Conservation (phyloP, 2,888 invertebrate species). For the Trachelus stipa region DNA sequence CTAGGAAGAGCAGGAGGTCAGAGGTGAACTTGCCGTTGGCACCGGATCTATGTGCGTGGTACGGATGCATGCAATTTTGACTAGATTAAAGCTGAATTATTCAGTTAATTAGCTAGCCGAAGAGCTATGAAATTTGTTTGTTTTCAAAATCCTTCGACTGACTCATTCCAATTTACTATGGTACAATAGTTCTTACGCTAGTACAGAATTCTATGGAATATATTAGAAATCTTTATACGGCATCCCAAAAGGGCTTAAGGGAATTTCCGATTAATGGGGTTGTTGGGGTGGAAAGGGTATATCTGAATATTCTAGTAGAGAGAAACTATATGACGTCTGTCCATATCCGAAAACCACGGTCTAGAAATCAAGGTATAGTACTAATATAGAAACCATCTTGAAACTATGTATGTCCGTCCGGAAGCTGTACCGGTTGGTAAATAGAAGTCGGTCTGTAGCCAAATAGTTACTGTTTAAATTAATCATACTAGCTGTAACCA, state of each 20-base stretch:
- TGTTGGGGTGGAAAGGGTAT: slow-evolving; percentile 29
- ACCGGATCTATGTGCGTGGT: slow-evolving; percentile 32
- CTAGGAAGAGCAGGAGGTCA: background rate
- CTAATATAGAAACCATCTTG: slow-evolving; percentile 54
- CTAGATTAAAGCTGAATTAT: slow-evolving; percentile 64
- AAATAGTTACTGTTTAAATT: background rate
- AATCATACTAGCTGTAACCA: background rate
- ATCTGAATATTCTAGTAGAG: slow-evolving; percentile 59
- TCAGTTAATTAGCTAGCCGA: slow-evolving; percentile 61
- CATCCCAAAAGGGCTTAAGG: background rate
- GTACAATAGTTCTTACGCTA: background rate
- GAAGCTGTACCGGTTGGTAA: slow-evolving; percentile 11
- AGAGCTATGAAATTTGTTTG: background rate
- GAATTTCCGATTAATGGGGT: background rate
- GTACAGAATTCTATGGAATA: background rate
- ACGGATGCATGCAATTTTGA: slow-evolving; percentile 61
- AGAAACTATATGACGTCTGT: slow-evolving; percentile 46
- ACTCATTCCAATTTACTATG: background rate
- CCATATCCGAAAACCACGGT: slow-evolving; percentile 50
- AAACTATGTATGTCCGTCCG: slow-evolving; percentile 24
- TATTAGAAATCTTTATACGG: background rate
- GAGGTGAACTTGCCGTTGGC: background rate
- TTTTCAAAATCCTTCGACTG: background rate
- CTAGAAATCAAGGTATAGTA: slow-evolving; percentile 54
- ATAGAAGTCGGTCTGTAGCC: background rate